Percentiles rank a stretch among this genome's conserved stretches.
Conservation (phyloP, 2,113 vertebrate species). For the Peucedramus taeniatus region DNA sequence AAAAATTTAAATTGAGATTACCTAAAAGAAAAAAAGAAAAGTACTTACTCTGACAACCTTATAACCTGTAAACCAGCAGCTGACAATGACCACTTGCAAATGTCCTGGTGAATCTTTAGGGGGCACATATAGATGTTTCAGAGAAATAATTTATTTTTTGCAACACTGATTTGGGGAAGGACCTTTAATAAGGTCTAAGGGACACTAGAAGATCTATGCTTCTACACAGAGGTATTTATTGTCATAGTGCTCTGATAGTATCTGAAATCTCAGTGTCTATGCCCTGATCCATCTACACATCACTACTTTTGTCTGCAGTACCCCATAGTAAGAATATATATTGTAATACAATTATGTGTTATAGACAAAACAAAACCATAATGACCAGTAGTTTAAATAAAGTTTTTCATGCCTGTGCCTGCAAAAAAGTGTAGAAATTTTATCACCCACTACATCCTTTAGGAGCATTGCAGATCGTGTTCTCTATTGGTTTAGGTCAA, state of each 20-base stretch:
- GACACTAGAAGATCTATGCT: neutral
- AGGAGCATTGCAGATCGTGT: neutral
- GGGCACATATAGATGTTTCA: neutral
- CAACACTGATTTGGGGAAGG: neutral
- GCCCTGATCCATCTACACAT: neutral
- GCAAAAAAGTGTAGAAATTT: neutral
- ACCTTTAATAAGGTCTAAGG: neutral
- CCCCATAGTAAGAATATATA: neutral
- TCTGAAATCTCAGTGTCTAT: neutral
- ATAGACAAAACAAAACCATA: neutral
- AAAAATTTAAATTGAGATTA: neutral
- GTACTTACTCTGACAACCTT: neutral
- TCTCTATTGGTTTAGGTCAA: neutral
- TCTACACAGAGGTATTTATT: neutral
- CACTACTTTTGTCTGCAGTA: neutral
- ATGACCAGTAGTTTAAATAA: neutral
- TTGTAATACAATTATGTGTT: neutral
- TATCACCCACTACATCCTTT: neutral
- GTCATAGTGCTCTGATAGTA: neutral
- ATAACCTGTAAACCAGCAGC: neutral
- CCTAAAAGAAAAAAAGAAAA: neutral
- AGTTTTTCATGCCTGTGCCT: neutral
- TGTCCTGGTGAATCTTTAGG: neutral
- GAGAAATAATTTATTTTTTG: neutral
- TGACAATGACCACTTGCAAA: neutral